Percentiles rank a stretch among this genome's conserved stretches.
Conservation (phyloP, 2,888 invertebrate species). For the Spodoptera exigua region DNA sequence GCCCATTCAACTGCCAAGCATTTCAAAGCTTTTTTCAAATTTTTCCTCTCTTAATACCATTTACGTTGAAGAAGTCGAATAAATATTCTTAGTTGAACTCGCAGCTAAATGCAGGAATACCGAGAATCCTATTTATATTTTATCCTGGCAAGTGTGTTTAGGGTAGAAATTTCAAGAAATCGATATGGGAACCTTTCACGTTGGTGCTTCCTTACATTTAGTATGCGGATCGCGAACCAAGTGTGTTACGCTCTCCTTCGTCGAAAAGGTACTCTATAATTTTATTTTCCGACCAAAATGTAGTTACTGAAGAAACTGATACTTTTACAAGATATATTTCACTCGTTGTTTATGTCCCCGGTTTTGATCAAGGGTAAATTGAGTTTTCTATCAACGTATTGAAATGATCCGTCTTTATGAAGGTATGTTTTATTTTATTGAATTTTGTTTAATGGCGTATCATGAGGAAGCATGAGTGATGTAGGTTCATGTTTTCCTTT, state of each 20-base stretch:
- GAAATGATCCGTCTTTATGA: slow-evolving; percentile 28
- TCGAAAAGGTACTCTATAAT: slow-evolving; percentile 88
- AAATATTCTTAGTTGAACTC: slow-evolving; percentile 14
- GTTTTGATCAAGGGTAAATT: slow-evolving; percentile 70
- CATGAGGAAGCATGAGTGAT: neutral
- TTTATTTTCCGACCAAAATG: slow-evolving; percentile 88
- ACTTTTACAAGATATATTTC: slow-evolving; percentile 79
- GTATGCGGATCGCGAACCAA: slow-evolving; percentile 78
- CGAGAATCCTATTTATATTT: slow-evolving; percentile 51
- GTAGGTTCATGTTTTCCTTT: neutral
- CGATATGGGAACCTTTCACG: slow-evolving; percentile 72
- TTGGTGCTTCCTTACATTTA: slow-evolving; percentile 67
- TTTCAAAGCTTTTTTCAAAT: neutral
- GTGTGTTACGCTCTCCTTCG: slow-evolving; percentile 84
- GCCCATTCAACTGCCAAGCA: too few species aligned
- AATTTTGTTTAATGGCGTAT: slow-evolving; percentile 3
- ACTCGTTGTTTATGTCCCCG: slow-evolving; percentile 66
- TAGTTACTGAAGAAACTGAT: slow-evolving; percentile 85
- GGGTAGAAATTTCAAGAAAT: slow-evolving; percentile 74
- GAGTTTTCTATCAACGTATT: slow-evolving; percentile 58
- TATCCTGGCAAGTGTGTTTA: slow-evolving; percentile 66
- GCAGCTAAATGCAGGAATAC: slow-evolving; percentile 18
- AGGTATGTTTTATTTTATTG: slow-evolving; percentile 4
- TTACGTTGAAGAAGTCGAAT: neutral
- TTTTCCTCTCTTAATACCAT: neutral